These are phyloP conservation scores for Nasonia vitripennis DNA, from an alignment of 1,140 invertebrate species.

Conservation along the genomic window DNA sequence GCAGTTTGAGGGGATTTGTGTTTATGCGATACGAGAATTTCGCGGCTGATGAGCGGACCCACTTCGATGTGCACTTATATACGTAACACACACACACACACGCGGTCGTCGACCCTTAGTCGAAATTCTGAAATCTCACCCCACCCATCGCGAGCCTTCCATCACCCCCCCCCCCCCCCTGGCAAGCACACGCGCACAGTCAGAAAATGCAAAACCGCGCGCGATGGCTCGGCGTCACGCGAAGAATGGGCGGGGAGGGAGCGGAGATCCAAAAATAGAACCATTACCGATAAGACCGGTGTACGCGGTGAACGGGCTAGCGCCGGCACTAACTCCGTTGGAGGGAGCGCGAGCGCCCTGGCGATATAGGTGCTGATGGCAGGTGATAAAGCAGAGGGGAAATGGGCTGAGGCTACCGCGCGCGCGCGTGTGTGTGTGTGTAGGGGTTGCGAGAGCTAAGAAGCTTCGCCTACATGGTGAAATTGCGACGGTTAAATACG, in stretches of 20 bases:
- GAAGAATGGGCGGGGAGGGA: constrained; percentile 72
- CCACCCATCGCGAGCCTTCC: not conserved
- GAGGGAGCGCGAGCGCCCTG: constrained; percentile 14
- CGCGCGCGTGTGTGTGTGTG: too few species aligned
- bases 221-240: constrained; percentile 64
- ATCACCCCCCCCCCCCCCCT: not conserved
- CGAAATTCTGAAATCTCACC: not conserved
- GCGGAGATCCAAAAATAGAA: constrained; percentile 72
- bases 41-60: too few species aligned
- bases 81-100: not conserved
- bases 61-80: not conserved
- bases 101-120: too few species aligned
- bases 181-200: not conserved
- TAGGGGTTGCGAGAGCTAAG: not conserved
- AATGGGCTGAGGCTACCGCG: not conserved
- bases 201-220: constrained; percentile 7
- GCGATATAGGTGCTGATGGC: constrained; percentile 34
- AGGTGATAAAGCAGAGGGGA: constrained; percentile 38
- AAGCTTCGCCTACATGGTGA: not conserved
- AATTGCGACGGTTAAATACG: not conserved
- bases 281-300: constrained; percentile 72
- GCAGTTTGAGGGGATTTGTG: not conserved
- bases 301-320: constrained; percentile 14
- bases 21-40: not conserved
- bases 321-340: constrained; percentile 42